Conservation (phyloP, 2,113 vertebrate genomes). For the Daubentonia madagascariensis region DNA sequence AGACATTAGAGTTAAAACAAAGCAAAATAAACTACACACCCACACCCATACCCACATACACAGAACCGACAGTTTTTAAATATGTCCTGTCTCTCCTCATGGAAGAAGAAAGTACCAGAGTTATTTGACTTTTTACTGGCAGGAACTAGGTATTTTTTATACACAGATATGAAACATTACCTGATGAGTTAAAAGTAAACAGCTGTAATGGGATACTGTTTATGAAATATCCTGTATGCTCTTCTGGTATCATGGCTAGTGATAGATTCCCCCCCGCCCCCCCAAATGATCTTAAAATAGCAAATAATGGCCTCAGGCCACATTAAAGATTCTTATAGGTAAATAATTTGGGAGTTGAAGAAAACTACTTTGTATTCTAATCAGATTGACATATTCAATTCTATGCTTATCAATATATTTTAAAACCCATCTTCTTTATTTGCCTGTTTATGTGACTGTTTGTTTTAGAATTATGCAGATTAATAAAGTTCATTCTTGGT, state of each 20-base stretch:
- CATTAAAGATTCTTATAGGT: not conserved
- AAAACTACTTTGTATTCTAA: not conserved
- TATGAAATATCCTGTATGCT: slow-evolving; percentile 40
- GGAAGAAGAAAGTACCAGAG: not conserved
- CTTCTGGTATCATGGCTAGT: not conserved
- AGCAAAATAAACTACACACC: not conserved
- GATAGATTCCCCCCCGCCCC: not conserved
- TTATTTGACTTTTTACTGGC: not conserved
- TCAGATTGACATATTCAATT: not conserved
- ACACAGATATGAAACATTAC: not conserved
- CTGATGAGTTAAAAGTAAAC: not conserved
- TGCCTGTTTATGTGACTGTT: not conserved
- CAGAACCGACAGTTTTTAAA: not conserved
- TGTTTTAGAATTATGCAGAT: not conserved
- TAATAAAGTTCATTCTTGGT: not conserved
- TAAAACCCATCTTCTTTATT: not conserved
- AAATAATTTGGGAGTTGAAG: not conserved
- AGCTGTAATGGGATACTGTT: not conserved
- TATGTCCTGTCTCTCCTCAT: not conserved
- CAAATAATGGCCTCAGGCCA: not conserved
- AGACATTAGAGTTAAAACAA: slow-evolving; percentile 17
- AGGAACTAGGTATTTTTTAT: not conserved
- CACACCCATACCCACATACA: not conserved
- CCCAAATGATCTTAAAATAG: not conserved
- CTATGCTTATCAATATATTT: not conserved